These are phyloP conservation scores for Lutjanus erythropterus DNA, from an alignment of 2,113 vertebrate genomes.

Conservation along the genomic window DNA sequence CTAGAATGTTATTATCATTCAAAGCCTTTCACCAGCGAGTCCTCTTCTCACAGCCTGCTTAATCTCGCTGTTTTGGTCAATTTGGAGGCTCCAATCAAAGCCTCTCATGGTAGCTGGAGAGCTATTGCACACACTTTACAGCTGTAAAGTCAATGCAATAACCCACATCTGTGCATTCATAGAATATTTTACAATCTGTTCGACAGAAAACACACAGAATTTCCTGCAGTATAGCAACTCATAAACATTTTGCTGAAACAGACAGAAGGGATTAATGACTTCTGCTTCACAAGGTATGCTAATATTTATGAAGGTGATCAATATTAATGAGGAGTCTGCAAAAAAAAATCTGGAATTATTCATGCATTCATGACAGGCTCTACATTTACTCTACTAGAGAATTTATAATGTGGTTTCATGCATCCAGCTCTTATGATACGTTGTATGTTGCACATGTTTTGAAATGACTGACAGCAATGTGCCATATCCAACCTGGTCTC, in stretches of 20 bases:
- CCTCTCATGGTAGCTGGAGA: background rate
- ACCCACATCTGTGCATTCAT: background rate
- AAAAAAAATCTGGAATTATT: slow-evolving; percentile 30
- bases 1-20: slow-evolving; percentile 56
- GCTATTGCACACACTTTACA: background rate
- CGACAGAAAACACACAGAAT: background rate
- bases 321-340: slow-evolving; percentile 38
- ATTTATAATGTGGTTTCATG: slow-evolving; percentile 18
- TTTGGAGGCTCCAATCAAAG: slow-evolving; percentile 26
- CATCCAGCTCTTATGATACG: slow-evolving; percentile 10
- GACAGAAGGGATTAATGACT: slow-evolving; percentile 15
- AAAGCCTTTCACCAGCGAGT: slow-evolving; percentile 26
- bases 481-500: too few species aligned
- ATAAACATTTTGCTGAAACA: slow-evolving; percentile 1
- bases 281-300: background rate
- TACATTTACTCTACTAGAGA: background rate
- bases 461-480: background rate
- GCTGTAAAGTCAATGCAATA: background rate
- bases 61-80: slow-evolving; percentile 41
- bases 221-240: slow-evolving; percentile 2
- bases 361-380: slow-evolving; percentile 8
- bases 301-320: slow-evolving; percentile 41
- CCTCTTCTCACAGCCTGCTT: slow-evolving; percentile 22
- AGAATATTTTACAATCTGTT: slow-evolving; percentile 16
- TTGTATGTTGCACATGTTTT: slow-evolving; percentile 7